A percentile compares a stretch with the other conserved stretches of the same genome.
Conservation (phyloP, 2,888 invertebrate species). For the Ornithoptera priamus region DNA sequence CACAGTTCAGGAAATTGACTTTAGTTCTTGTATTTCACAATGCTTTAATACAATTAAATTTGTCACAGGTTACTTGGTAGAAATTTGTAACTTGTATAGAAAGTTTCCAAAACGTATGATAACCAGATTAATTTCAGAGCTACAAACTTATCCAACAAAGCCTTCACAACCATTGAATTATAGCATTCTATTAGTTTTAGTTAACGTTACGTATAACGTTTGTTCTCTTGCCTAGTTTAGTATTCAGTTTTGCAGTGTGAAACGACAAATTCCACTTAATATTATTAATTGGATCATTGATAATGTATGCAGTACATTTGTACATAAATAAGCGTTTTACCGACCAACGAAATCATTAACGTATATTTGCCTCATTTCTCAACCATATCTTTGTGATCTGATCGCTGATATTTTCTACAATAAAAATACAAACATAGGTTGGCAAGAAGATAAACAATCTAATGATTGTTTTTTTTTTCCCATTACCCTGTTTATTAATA, state of each 20-base stretch:
- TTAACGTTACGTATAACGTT: not conserved
- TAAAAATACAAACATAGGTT: no score
- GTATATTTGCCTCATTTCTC: no score
- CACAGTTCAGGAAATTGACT: constrained; percentile 15
- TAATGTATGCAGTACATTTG: no score
- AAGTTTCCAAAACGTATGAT: constrained; percentile 20
- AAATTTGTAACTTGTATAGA: constrained; percentile 9
- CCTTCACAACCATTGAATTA: constrained; percentile 5
- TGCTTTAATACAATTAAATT: constrained; percentile 19
- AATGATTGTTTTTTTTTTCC: no score
- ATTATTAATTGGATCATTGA: not conserved
- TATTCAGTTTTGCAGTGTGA: not conserved
- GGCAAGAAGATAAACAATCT: no score
- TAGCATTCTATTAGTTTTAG: constrained; percentile 2
- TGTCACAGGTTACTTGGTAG: constrained; percentile 19
- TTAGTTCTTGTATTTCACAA: constrained; percentile 14
- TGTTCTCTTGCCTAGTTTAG: not conserved
- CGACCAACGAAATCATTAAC: no score
- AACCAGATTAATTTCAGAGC: constrained; percentile 19
- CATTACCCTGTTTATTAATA: no score
- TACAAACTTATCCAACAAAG: constrained; percentile 8
- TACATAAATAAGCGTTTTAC: no score
- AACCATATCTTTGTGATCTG: no score
- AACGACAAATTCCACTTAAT: not conserved
- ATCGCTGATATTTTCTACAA: no score